A percentile compares a stretch with the other conserved stretches of the same genome.
Conservation (phyloP, 2,888 invertebrate genomes). For the Agrenia bidenticulata region DNA sequence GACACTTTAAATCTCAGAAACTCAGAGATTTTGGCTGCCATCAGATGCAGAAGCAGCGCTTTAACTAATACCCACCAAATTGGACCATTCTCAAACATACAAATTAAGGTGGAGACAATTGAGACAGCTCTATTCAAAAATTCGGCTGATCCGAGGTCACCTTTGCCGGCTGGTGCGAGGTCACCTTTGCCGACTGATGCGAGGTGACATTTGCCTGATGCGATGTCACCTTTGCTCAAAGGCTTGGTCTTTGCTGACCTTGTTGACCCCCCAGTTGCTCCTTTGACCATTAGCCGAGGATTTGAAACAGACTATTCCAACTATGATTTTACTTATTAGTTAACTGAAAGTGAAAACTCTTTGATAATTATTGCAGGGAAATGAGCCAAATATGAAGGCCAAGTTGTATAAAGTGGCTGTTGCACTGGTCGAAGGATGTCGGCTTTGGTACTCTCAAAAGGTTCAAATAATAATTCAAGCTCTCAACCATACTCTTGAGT, state of each 20-base stretch:
- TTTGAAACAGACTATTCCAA: neutral
- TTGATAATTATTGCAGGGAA: constrained; percentile 29
- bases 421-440: constrained; percentile 70
- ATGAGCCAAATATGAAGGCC: constrained; percentile 47
- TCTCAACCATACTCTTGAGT: constrained; percentile 73
- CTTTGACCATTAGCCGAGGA: constrained; percentile 31
- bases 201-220: too few relatives aligned
- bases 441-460: constrained; percentile 76
- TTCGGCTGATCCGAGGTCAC: constrained; percentile 40
- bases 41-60: neutral
- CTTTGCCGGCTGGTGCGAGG: too few relatives aligned
- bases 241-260: constrained; percentile 45
- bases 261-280: constrained; percentile 29
- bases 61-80: constrained; percentile 6
- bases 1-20: constrained; percentile 11
- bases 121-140: constrained; percentile 36
- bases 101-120: constrained; percentile 42
- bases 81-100: constrained; percentile 40
- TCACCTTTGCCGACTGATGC: too few relatives aligned
- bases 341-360: neutral
- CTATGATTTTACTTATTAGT: neutral
- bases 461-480: constrained; percentile 77
- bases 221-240: constrained; percentile 48
- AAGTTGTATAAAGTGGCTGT: constrained; percentile 55
- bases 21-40: constrained; percentile 1